Evolutionary conservation across 2,797 vertebrate species (phyloP), one percentile per base, ranked within the genome.

Genomic region (Octomys mimax): DNA sequence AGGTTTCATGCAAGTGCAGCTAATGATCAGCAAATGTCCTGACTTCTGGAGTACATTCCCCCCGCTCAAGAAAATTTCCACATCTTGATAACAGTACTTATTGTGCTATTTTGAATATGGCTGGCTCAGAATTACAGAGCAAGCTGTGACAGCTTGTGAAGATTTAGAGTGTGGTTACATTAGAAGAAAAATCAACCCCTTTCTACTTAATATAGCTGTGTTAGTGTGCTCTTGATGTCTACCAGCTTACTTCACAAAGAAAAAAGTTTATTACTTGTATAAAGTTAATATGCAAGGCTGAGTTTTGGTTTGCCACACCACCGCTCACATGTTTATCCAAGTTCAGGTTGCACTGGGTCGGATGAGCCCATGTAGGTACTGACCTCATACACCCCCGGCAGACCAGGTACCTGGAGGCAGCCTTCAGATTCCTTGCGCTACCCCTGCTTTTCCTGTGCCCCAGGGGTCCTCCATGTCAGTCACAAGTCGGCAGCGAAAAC

Each of bases 91-190:
- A 97, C 78, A 95, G 95, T 83, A 87, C 46, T 96, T 92, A 97
- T 95, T 97, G 96, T 97, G 94, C 79, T 95, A 93, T 92, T 97
- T 96, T 93, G 95, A 97, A 97, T 97, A 95, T 71, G 94, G 84
- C 86, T 96, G 97, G 96, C 93, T 91, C 96, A 80, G 90, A 97
- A 96, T 97, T 96, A 96, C 11, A 95, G 85, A 96, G 83, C 66
- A 92, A 93, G 77, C 89, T 95, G 62, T 96, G 94, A 96, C 97
- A 95, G 93, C 89, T 57, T 93, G 36, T 90, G 94, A 97, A 96
- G 97, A 98, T 97, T 97, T 97, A 98, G 92, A 95, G 91, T 96
- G 95, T 96, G 96, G 97, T 95, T 93, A 94, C 89, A 61, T 82
- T 24, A 91, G 71, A 89, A 26, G 46, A 46, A 91, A 93, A 89